Evolutionary conservation across 1,140 invertebrate species (phyloP), one percentile per base, ranked within the genome.

Genomic region (Brachionus rubens): DNA sequence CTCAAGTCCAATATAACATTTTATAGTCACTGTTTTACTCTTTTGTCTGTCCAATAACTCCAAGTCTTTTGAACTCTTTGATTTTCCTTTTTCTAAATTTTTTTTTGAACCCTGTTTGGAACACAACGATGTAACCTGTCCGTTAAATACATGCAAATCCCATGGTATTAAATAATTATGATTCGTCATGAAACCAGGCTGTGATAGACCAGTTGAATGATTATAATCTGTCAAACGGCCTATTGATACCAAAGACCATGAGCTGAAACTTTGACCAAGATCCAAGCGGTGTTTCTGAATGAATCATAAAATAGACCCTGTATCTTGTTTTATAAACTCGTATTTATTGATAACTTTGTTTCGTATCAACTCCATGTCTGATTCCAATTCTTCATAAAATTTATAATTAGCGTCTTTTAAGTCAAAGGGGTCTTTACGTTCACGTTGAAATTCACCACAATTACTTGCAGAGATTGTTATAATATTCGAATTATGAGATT

Each of bases 1-100:
- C 81, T 98, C 96, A 78, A 94, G 90, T 1, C 96, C 96, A 77
- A 98, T 89, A 82, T 96, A 99, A 77, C 97, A 91, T 84, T 97
- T 94, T 1, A 96, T 91, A 9, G 90, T 90, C 80, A 46, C 40
- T 30, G 75, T 59, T 76, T 28, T 36, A 6, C 21, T 43, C 16
- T 65, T 65, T 33, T 36, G 21, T 14, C 50, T 28, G 3, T 41
- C 16, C 43, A 65, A 65, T 26, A 52, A 52, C 3, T 52, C 19
- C 7, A 52, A 24, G 24, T 48, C 43, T 16, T 48, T 30, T 1
- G 68, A 76, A 16, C 26, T 76, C 24, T 43, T 24, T 94, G 89
- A 79, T 89, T 88, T 24, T 80, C 77, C 75, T 86, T 85, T 85
- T 68, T n/a, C 78, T 78, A 62, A 46, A 79, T 59, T 67, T 59